Base-by-base conservation (phyloP, 2,888 invertebrate genomes). In the Ecdyonurus torrentis region DNA sequence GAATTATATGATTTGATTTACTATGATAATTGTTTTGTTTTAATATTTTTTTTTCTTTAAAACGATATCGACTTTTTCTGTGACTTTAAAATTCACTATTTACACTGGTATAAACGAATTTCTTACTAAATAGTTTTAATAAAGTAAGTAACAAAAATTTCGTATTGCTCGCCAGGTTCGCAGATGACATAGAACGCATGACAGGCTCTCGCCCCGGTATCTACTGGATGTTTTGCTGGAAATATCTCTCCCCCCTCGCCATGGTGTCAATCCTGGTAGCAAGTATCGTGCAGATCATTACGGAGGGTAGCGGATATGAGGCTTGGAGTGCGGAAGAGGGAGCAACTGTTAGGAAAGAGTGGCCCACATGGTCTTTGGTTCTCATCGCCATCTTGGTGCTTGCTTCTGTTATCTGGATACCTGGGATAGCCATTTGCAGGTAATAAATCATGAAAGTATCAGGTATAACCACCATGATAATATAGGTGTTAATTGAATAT, bases 141-240 rank as follows among this genome's bases (percentile, higher is more conserved):
- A 10, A n/a, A n/a, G n/a, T n/a, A n/a, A n/a, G n/a, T n/a, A n/a
- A n/a, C n/a, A n/a, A n/a, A n/a, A n/a, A n/a, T n/a, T n/a, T n/a
- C n/a, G n/a, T n/a, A n/a, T n/a, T n/a, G n/a, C n/a, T n/a, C n/a
- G n/a, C n/a, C 71, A 91, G 91, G 76, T 94, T 94, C 73, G 89
- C 91, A 2, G 91, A 94, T 72, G 95, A 95, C 74, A 92, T 95
- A 66, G 91, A 95, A 75, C 80, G 91, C 75, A 96, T 96, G 95
- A 94, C 93, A 1, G 94, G 95, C 1, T 84, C 83, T 59, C 81
- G 91, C 23, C 93, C 94, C 0, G 87, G 88, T 0, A 78, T 89
- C 37, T 96, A 93, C 74, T 95, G 94, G 94, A 78, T 91, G 71
- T 83, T 93, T 68, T 95, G 93, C 75, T 96, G 95, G 95, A 91